Base-by-base conservation (phyloP, 2,888 invertebrate genomes). In the Priocnemis perturbator region DNA sequence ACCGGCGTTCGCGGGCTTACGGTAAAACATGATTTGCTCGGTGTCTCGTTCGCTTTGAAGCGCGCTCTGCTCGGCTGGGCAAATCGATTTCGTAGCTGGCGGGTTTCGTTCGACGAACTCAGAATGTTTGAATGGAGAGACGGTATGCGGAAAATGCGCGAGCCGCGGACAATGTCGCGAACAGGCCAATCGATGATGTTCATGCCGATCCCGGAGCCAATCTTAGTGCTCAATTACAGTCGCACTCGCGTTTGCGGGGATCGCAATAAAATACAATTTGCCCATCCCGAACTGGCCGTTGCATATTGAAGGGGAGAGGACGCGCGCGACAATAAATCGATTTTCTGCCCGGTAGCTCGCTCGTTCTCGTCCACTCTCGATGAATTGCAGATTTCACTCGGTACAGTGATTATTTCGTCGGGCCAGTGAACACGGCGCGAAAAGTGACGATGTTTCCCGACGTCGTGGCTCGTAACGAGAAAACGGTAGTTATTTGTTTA, bases 1-100 rank as follows among this genome's bases (percentile, higher is more conserved):
- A 26, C 3, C 26, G 7, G 3, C 26, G 26, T 7, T 26, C 26
- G n/a, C n/a, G n/a, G 26, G 26, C 26, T 26, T 26, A 26, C 3
- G 26, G 7, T 26, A 26, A 26, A 26, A 7, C 26, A 7, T 7
- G 26, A 26, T 26, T 26, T 26, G 26, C 26, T n/a, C n/a, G n/a
- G n/a, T n/a, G 26, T 26, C 26, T 26, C 3, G 15, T 47, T 47
- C 50, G 50, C 17, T 7, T 50, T 50, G 9, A 50, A n/a, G 17
- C 17, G n/a, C 14, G 50, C n/a, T 15, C 19, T 2, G n/a, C 50
- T 50, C 47, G n/a, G n/a, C n/a, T n/a, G n/a, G n/a, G 47, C 15
- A 52, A 71, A 71, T 73, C 68, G 73, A 71, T 73, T 73, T 65
- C 59, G 63, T 68, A 72, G 62, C 56, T 66, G 66, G 65, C 71